Evolutionary conservation across 2,113 vertebrate species (phyloP).

Genomic region (Vimba vimba): DNA sequence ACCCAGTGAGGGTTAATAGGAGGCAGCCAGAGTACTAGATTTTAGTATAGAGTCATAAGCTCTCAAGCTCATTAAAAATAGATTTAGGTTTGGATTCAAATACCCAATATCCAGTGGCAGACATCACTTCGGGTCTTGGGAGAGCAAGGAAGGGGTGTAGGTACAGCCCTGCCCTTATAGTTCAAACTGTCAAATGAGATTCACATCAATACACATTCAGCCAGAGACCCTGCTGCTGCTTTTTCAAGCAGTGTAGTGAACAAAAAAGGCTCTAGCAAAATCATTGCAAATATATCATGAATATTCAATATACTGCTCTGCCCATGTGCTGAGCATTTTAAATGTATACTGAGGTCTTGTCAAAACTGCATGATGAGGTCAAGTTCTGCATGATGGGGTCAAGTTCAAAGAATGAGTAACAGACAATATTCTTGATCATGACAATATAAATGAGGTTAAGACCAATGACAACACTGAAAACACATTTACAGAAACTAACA

Average conservation of each 20-base stretch:
- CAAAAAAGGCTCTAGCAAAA: neutral
- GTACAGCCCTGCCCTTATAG: conserved; percentile 68
- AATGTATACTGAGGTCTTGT: neutral
- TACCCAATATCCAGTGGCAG: conserved; percentile 84
- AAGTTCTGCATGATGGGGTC: neutral
- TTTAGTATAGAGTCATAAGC: conserved; percentile 41
- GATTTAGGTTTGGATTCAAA: conserved; percentile 56
- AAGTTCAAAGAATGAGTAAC: neutral
- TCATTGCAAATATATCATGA: neutral
- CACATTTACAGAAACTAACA: neutral
- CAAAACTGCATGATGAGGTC: neutral
- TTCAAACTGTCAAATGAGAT: conserved; percentile 93
- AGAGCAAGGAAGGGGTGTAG: conserved; percentile 72
- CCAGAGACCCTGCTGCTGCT: conserved; percentile 23
- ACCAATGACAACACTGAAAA: conserved; percentile 10
- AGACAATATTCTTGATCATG: neutral
- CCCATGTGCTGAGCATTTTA: neutral
- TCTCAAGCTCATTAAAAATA: conserved; percentile 6
- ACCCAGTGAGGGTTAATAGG: neutral
- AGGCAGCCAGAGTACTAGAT: neutral
- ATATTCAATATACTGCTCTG: neutral
- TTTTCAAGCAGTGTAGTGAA: neutral
- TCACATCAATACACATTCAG: conserved; percentile 67
- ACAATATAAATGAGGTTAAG: neutral
- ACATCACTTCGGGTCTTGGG: conserved; percentile 83